These are phyloP conservation scores for Bombus superbus DNA, from an alignment of 1,140 invertebrate genomes.

Conservation along the genomic window DNA sequence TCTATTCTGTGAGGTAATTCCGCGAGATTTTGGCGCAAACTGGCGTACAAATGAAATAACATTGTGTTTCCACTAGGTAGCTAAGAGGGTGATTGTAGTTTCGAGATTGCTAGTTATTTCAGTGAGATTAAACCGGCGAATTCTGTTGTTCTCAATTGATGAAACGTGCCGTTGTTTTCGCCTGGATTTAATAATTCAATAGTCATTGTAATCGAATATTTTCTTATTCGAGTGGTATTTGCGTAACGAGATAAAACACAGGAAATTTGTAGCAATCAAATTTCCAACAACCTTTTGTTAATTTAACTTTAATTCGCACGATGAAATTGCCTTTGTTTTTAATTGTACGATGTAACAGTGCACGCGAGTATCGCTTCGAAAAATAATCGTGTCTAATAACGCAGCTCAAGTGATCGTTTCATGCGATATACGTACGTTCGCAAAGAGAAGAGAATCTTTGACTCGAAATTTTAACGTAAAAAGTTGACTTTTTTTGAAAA, in stretches of 20 bases:
- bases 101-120: not conserved
- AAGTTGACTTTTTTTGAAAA: not conserved
- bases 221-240: not conserved
- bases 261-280: no score
- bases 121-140: not conserved
- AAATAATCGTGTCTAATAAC: not conserved
- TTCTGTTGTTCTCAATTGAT: not conserved
- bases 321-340: not conserved
- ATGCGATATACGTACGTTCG: not conserved
- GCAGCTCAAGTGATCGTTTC: not conserved
- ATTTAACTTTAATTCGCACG: not conserved
- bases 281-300: not conserved
- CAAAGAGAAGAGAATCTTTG: not conserved
- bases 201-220: slow-evolving; percentile 2
- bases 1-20: not conserved
- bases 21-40: slow-evolving; percentile 2
- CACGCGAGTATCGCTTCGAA: not conserved
- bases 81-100: slow-evolving; percentile 7
- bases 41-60: slow-evolving; percentile 1
- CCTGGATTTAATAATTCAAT: not conserved
- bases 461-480: no score
- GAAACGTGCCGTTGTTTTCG: not conserved
- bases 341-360: not conserved
- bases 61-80: not conserved
- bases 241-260: no score